Evolutionary conservation across 2,113 vertebrate species (phyloP).

Genomic region (Lophotis ruficrista): DNA sequence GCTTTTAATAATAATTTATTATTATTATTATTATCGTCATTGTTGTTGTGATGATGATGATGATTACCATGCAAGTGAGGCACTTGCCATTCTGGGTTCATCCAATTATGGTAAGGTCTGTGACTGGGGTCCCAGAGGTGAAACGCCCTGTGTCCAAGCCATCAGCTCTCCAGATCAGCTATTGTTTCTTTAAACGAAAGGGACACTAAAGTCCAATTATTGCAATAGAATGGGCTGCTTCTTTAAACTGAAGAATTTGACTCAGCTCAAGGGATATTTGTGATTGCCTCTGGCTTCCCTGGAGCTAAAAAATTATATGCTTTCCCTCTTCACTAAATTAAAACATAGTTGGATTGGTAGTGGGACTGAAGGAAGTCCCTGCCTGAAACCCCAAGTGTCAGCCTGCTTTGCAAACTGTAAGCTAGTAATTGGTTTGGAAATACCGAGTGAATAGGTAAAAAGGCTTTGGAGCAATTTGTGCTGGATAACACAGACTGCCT

Average conservation of each 20-base stretch:
- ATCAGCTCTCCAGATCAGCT: slow-evolving; percentile 40
- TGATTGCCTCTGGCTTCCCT: slow-evolving; percentile 72
- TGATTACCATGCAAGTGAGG: background rate
- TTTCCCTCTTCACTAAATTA: slow-evolving; percentile 76
- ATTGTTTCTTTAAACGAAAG: slow-evolving; percentile 65
- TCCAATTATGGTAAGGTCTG: slow-evolving; percentile 12
- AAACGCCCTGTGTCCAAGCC: background rate
- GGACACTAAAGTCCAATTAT: slow-evolving; percentile 72
- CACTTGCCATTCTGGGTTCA: background rate
- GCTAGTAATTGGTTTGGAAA: slow-evolving; percentile 75
- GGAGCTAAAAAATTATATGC: slow-evolving; percentile 70
- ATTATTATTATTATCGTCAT: background rate
- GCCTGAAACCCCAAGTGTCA: slow-evolving; percentile 63
- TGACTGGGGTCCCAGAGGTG: slow-evolving; percentile 11
- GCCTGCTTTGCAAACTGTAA: slow-evolving; percentile 65
- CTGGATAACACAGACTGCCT: background rate
- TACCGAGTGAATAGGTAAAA: slow-evolving; percentile 67
- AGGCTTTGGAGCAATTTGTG: slow-evolving; percentile 45
- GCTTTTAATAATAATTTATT: background rate
- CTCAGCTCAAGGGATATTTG: slow-evolving; percentile 73
- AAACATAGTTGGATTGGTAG: slow-evolving; percentile 70
- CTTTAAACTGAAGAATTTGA: slow-evolving; percentile 71
- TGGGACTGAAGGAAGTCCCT: slow-evolving; percentile 67
- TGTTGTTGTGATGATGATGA: background rate
- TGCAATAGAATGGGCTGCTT: slow-evolving; percentile 44